A percentile compares a stretch with the other conserved stretches of the same genome.
These are phyloP conservation scores for Axinella damicornis DNA, from an alignment of 37 sponge, comb jelly and placozoan species.

Conservation along the genomic window DNA sequence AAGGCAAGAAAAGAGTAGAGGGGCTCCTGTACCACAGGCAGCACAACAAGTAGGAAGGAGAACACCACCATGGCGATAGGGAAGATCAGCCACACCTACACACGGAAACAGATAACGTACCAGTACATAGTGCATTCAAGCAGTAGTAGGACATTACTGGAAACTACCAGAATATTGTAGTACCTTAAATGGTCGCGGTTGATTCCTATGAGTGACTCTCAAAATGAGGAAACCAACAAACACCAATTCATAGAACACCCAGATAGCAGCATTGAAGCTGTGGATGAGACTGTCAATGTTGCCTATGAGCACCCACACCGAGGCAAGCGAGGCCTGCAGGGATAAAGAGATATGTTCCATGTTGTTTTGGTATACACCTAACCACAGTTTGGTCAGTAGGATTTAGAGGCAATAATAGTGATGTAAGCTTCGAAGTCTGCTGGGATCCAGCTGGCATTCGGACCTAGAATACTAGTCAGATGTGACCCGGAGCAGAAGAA, in stretches of 20 bases:
- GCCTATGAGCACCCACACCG: conserved; percentile 19
- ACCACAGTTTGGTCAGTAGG: too few relatives aligned
- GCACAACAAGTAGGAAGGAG: conserved; percentile 38
- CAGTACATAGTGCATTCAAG: too few relatives aligned
- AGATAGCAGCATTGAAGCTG: conserved; percentile 50
- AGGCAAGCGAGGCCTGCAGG: neutral
- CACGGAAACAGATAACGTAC: too few relatives aligned
- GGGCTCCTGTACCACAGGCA: conserved; percentile 52
- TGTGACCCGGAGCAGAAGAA: too few relatives aligned
- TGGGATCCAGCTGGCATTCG: too few relatives aligned
- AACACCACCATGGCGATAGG: conserved; percentile 60
- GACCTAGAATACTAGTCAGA: too few relatives aligned
- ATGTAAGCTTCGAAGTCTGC: too few relatives aligned
- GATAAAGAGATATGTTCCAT: neutral
- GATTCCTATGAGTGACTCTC: conserved; percentile 62
- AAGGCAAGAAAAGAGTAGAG: conserved; percentile 45
- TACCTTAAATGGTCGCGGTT: conserved; percentile 68
- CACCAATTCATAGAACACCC: conserved; percentile 63
- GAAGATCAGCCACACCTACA: conserved; percentile 33
- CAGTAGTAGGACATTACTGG: too few relatives aligned
- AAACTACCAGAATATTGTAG: too few relatives aligned
- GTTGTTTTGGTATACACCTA: too few relatives aligned
- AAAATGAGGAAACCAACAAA: conserved; percentile 61
- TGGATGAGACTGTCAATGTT: conserved; percentile 50
- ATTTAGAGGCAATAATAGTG: too few relatives aligned